These are phyloP conservation scores for Papilio helenus DNA, from an alignment of 1,140 invertebrate genomes.

Conservation along the genomic window DNA sequence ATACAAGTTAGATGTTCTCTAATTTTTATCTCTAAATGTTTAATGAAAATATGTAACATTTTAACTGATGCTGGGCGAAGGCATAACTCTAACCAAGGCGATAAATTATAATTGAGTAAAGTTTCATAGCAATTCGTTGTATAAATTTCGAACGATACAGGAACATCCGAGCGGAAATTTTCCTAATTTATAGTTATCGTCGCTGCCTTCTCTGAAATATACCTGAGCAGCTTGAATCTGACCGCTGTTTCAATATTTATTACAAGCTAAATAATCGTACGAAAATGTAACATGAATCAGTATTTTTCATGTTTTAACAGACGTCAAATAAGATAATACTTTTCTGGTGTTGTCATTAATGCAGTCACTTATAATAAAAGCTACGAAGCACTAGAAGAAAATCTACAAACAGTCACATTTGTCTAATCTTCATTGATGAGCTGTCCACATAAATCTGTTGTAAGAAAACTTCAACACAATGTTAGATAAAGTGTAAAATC, in stretches of 20 bases:
- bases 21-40: too few species aligned
- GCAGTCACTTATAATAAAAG: too few species aligned
- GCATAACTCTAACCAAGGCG: neutral
- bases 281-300: neutral
- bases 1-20: neutral
- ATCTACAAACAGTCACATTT: neutral
- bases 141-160: slow-evolving; percentile 20
- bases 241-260: neutral
- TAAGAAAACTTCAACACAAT: neutral
- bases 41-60: neutral
- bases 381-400: too few species aligned
- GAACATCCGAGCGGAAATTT: neutral
- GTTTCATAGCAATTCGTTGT: neutral
- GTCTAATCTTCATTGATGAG: neutral
- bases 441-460: slow-evolving; percentile 6
- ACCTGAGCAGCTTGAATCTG: neutral
- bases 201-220: neutral
- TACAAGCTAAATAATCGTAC: neutral
- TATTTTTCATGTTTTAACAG: neutral
- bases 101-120: slow-evolving; percentile 12
- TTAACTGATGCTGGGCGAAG: neutral
- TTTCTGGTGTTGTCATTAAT: too few species aligned
- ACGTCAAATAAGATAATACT: too few species aligned
- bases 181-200: slow-evolving; percentile 5
- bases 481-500: slow-evolving; percentile 15